Evolutionary conservation across 2,113 vertebrate species (phyloP), one percentile per base, ranked within the genome.

Genomic region (Rhinopomastus cyanomelas): DNA sequence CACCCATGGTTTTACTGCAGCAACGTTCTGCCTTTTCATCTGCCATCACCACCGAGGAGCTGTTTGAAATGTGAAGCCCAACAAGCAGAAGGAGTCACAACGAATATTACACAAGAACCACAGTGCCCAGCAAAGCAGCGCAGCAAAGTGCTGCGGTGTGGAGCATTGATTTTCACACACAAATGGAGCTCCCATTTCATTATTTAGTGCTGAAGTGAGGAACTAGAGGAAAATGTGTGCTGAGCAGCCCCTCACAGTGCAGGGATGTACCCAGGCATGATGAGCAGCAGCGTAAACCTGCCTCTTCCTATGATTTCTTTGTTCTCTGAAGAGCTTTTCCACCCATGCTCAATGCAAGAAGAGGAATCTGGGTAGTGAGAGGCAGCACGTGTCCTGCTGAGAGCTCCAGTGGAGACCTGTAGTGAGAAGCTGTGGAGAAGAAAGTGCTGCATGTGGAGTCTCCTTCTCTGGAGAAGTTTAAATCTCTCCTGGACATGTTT

Each of bases 111-210:
- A 52, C 53, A 39, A 52, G 76, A 69, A 82, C 25, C 13, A 20
- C 11, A 69, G 78, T 0, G 26, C 85, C 60, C 66, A 11, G 51
- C 56, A 34, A 56, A 46, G 53, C 21, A 3, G 44, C 57, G 25
- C 16, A 8, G 83, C 84, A 51, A 91, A 82, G 89, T 27, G 9
- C 67, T 53, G 87, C 74, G 7, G 73, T 85, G 85, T 85, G 39
- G 85, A 95, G 81, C 84, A 83, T 21, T 48, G 90, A 72, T 93
- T 96, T 96, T 88, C 94, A 81, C 94, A 86, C 69, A 26, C 89
- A 89, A 75, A 60, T 8, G 65, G 89, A 95, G 62, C 71, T 89
- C 32, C 16, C 26, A 1, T 59, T 78, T 76, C 75, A 32, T 95
- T 77, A 81, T 88, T 76, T 57, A 56, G 74, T 20, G 62, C 32